Percentiles rank a stretch among this genome's conserved stretches.
Conservation (phyloP, 2,888 invertebrate species). For the Bellardia pandia region DNA sequence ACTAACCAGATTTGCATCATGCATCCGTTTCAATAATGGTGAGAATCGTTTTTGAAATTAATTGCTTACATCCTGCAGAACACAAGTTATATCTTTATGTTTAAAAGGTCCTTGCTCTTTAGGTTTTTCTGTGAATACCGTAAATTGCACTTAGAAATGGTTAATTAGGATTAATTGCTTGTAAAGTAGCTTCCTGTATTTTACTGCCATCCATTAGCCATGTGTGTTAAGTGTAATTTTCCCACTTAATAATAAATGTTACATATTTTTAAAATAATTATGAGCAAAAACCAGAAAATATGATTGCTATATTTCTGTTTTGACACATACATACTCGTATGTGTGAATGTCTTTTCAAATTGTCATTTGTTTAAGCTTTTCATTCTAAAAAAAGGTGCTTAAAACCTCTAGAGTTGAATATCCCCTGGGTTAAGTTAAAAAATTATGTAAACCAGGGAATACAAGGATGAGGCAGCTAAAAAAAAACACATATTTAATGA, state of each 20-base stretch:
- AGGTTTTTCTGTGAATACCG: too few relatives aligned
- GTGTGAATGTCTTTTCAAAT: slow-evolving; percentile 8
- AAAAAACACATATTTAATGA: too few relatives aligned
- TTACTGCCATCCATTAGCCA: too few relatives aligned
- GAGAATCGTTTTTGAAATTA: too few relatives aligned
- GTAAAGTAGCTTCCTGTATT: slow-evolving; percentile 32
- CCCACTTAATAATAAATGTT: not conserved
- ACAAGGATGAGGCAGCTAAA: not conserved
- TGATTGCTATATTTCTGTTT: slow-evolving; percentile 49
- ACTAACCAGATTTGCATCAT: too few relatives aligned
- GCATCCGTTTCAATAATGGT: too few relatives aligned
- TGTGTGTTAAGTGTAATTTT: too few relatives aligned
- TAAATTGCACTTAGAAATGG: not conserved
- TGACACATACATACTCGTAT: not conserved
- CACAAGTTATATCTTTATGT: not conserved
- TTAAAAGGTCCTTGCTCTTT: not conserved
- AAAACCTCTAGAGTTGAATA: slow-evolving; percentile 33
- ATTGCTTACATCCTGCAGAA: too few relatives aligned
- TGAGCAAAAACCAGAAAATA: not conserved
- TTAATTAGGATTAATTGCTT: slow-evolving; percentile 54
- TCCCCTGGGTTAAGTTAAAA: slow-evolving; percentile 42
- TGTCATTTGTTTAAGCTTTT: slow-evolving; percentile 5
- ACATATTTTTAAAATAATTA: slow-evolving; percentile 38
- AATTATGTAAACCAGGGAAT: slow-evolving; percentile 15
- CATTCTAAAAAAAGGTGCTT: not conserved